Evolutionary conservation across 2,797 vertebrate species (phyloP), one percentile per base, ranked within the genome.

Genomic region (Cynodonichthys magdalenae): DNA sequence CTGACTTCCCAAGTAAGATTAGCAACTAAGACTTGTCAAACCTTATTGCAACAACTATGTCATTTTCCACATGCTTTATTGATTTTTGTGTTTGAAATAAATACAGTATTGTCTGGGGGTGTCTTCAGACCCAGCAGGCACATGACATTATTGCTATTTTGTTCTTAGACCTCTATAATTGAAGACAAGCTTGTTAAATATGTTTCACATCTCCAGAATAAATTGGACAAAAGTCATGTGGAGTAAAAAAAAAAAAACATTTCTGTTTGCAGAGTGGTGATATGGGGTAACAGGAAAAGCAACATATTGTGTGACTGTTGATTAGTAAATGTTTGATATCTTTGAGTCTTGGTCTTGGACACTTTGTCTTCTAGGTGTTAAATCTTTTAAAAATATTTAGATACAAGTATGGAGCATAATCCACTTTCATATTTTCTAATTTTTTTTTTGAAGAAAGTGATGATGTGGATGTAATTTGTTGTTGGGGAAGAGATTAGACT

Each of bases 401-500:
- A 54, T 52, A 77, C 63, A 59, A 56, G 63, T 66, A 57, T 61
- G 48, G 41, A 19, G 36, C 76, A 80, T 77, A 77, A 76, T 70
- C 56, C 61, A 53, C 61, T 77, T 54, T 76, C 34, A 49, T 74
- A 60, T 59, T 51, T 59, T 71, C 47, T 18, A 44, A 60, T 55
- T 70, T 77, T 84, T 81, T 88, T 89, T 39, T 86, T 89, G 74
- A 85, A 81, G 75, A 66, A 73, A 50, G 76, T 74, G 66, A 81
- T 75, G 79, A 83, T 78, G 72, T 76, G 71, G 60, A 80, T 71
- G 87, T 82, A 81, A 85, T 92, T 89, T 88, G 87, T 92, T 88
- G 83, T 83, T 79, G 68, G 70, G 65, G 66, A 64, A 59, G 72
- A 86, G 84, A 90, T 91, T 85, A 89, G 74, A 85, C 67, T 80